phyloP scores from a whole-genome alignment of 2,113 vertebrate genomes.

The Zosterops pallidus region DNA sequence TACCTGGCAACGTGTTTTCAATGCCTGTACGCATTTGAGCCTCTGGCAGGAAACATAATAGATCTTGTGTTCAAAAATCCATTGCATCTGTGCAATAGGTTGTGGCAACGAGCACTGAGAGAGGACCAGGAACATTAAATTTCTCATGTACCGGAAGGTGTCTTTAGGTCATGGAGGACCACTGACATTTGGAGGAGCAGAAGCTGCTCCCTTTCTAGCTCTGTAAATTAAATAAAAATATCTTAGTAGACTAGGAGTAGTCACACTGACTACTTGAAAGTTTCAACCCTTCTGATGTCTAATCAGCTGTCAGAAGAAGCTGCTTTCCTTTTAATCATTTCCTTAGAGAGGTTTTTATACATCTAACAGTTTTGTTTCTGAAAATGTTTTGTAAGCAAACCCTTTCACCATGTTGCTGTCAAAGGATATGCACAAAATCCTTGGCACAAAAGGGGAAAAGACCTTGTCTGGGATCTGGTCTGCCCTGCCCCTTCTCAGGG shows the following conservation, averaged over 20 bases:
- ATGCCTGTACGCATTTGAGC: not conserved
- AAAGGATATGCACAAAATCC: not conserved
- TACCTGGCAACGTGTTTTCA: constrained; percentile 42
- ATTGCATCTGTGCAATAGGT: not conserved
- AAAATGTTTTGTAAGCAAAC: not conserved
- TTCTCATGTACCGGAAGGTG: not conserved
- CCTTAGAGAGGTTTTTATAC: not conserved
- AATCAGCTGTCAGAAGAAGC: not conserved
- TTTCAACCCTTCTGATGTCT: not conserved
- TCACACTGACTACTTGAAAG: not conserved
- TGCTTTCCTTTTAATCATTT: constrained; percentile 7
- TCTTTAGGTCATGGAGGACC: not conserved
- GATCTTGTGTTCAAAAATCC: constrained; percentile 35
- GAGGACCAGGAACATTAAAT: not conserved
- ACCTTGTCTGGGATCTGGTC: not conserved
- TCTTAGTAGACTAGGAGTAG: not conserved
- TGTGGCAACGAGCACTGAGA: not conserved
- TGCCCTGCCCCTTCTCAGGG: not conserved
- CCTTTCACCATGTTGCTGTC: not conserved
- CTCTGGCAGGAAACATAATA: constrained; percentile 30
- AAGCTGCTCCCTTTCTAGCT: not conserved
- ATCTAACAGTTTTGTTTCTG: not conserved
- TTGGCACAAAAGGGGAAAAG: not conserved
- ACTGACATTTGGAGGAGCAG: not conserved
- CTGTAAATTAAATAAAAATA: not conserved